These are phyloP conservation scores for Amphipoea oculea DNA, from an alignment of 2,888 invertebrate genomes.

Conservation along the genomic window DNA sequence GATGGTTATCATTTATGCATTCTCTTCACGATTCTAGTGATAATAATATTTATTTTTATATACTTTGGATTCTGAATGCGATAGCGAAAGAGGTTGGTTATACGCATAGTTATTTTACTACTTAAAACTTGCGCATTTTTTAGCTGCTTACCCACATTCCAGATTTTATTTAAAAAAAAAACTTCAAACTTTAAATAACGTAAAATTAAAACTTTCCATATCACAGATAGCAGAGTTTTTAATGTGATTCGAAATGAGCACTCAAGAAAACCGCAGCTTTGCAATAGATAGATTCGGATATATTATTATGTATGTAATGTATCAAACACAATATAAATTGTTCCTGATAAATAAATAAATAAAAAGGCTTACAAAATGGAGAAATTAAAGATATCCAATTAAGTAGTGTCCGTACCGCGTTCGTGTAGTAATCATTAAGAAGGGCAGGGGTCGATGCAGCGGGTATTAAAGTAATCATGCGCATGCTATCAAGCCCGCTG, in stretches of 20 bases:
- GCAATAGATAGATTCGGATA: no score
- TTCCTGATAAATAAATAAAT: no score
- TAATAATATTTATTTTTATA: slow-evolving; percentile 20
- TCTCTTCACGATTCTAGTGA: slow-evolving; percentile 27
- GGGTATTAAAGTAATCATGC: slow-evolving; percentile 25
- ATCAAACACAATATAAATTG: no score
- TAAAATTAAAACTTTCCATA: no score
- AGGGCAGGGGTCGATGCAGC: background rate
- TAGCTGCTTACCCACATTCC: background rate
- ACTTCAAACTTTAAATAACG: no score
- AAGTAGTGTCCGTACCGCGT: background rate
- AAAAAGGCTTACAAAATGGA: background rate
- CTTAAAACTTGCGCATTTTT: slow-evolving; percentile 1
- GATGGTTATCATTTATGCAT: slow-evolving; percentile 25
- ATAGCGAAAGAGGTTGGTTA: slow-evolving; percentile 8
- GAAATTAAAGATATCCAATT: slow-evolving; percentile 9
- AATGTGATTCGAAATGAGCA: no score
- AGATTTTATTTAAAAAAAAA: slow-evolving; percentile 6
- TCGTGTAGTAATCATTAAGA: slow-evolving; percentile 26
- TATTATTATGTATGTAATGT: no score
- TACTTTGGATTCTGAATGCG: slow-evolving; percentile 2
- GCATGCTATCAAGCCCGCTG: slow-evolving; percentile 27
- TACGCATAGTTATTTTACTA: slow-evolving; percentile 1
- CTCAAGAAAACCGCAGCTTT: no score
- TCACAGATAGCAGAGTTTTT: no score